Evolutionary conservation across 2,888 invertebrate species (phyloP).

Genomic region (Leptura quadrifasciata): DNA sequence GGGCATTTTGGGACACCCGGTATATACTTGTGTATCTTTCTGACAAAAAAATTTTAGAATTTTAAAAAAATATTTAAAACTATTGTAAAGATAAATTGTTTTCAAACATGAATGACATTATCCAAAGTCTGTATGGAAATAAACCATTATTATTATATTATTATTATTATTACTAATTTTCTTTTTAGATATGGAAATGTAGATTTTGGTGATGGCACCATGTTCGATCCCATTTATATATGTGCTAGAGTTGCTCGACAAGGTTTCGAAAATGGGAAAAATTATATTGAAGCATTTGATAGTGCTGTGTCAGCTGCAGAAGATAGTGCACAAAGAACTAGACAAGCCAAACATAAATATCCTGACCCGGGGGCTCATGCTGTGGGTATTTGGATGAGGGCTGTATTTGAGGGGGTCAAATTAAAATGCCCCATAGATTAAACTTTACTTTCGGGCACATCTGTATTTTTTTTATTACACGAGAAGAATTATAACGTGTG

Average conservation of each 20-base stretch:
- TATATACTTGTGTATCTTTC: too few species aligned
- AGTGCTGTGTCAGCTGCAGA: constrained; percentile 71
- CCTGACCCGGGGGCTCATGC: constrained; percentile 80
- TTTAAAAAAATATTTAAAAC: too few species aligned
- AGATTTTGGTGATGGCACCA: constrained; percentile 79
- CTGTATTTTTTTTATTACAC: not conserved
- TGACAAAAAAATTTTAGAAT: too few species aligned
- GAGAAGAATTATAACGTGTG: not conserved
- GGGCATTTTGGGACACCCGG: too few species aligned
- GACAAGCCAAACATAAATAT: constrained; percentile 61
- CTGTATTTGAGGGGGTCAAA: constrained; percentile 74
- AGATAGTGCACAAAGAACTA: constrained; percentile 65
- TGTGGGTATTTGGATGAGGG: constrained; percentile 78
- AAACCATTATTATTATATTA: too few species aligned
- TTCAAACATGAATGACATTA: too few species aligned
- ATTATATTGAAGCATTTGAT: constrained; percentile 68
- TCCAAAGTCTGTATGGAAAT: too few species aligned
- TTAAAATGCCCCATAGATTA: constrained; percentile 59
- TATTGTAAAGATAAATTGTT: too few species aligned
- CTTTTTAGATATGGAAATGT: constrained; percentile 78
- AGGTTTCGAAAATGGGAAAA: constrained; percentile 54
- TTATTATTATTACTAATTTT: too few species aligned
- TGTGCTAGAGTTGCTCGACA: constrained; percentile 63
- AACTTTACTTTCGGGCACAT: not conserved
- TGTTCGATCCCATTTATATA: constrained; percentile 75